These are phyloP conservation scores for Elaphurus davidianus DNA, from an alignment of 2,113 vertebrate genomes.

Conservation along the genomic window DNA sequence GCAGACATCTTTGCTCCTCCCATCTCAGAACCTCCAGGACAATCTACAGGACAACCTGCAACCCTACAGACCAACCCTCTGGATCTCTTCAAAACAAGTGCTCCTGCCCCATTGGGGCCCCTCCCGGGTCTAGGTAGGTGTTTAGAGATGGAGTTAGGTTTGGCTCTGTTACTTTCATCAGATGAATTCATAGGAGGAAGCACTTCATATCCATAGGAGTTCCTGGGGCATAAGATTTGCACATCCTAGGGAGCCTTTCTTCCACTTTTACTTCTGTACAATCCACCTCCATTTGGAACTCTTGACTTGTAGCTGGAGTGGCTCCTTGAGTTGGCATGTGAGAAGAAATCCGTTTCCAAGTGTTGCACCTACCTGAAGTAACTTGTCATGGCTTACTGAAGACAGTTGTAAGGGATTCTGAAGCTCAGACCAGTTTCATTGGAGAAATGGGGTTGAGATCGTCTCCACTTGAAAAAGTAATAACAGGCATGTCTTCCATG, in stretches of 20 bases:
- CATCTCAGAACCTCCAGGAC: slow-evolving; percentile 58
- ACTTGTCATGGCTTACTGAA: background rate
- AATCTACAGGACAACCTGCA: slow-evolving; percentile 67
- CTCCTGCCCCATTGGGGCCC: background rate
- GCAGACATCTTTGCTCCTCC: slow-evolving; percentile 83
- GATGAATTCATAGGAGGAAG: background rate
- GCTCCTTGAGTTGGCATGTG: background rate
- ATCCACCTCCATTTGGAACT: background rate
- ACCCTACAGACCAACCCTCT: slow-evolving; percentile 62
- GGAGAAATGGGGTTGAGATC: background rate
- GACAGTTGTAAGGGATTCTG: background rate
- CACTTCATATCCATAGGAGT: background rate
- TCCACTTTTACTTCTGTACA: background rate
- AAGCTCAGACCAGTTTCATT: background rate
- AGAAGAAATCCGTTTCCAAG: background rate
- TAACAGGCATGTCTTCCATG: background rate
- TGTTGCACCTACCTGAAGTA: background rate
- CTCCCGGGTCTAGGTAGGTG: slow-evolving; percentile 79
- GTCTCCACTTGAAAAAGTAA: background rate
- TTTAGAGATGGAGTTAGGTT: background rate
- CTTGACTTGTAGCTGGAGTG: background rate
- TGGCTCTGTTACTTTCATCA: background rate
- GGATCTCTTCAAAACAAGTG: slow-evolving; percentile 84
- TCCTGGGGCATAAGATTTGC: background rate
- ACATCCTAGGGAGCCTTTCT: background rate